A percentile compares a stretch with the other conserved stretches of the same genome.
These are phyloP conservation scores for Plebejus melissa DNA, from an alignment of 2,888 invertebrate species.

Conservation along the genomic window DNA sequence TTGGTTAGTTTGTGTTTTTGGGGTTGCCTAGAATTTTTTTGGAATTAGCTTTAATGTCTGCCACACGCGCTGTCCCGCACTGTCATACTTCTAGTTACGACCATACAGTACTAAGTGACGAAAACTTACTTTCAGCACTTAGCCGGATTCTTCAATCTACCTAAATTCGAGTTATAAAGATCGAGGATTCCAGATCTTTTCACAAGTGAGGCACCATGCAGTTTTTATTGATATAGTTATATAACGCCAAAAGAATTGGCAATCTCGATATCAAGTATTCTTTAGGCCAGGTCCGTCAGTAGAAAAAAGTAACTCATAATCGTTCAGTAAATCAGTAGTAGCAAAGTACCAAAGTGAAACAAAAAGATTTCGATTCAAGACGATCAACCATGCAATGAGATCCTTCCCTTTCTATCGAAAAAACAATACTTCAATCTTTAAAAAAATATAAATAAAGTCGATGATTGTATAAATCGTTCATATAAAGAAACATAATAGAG, in stretches of 20 bases:
- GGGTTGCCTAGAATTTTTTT: too few species aligned
- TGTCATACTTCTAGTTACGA: not conserved
- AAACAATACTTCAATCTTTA: not conserved
- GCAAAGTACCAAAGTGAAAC: not conserved
- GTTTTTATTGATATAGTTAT: not conserved
- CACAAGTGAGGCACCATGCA: not conserved
- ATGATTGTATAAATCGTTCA: not conserved
- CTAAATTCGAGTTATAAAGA: not conserved
- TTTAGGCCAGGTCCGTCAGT: constrained; percentile 6
- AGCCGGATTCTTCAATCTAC: not conserved
- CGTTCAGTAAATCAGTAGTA: not conserved
- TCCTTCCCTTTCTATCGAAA: constrained; percentile 27
- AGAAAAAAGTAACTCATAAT: not conserved
- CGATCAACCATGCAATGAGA: constrained; percentile 24
- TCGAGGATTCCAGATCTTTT: not conserved
- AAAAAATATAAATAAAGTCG: not conserved
- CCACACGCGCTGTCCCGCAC: not conserved
- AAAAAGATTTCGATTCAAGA: not conserved
- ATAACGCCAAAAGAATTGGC: not conserved
- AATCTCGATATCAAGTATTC: constrained; percentile 10
- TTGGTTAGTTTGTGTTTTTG: not conserved
- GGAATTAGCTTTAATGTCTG: not conserved
- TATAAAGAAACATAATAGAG: not conserved
- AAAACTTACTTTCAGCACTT: too few species aligned
- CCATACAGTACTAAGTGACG: too few species aligned